These are phyloP conservation scores for Alectura lathami DNA, from an alignment of 2,113 vertebrate species.

Conservation along the genomic window DNA sequence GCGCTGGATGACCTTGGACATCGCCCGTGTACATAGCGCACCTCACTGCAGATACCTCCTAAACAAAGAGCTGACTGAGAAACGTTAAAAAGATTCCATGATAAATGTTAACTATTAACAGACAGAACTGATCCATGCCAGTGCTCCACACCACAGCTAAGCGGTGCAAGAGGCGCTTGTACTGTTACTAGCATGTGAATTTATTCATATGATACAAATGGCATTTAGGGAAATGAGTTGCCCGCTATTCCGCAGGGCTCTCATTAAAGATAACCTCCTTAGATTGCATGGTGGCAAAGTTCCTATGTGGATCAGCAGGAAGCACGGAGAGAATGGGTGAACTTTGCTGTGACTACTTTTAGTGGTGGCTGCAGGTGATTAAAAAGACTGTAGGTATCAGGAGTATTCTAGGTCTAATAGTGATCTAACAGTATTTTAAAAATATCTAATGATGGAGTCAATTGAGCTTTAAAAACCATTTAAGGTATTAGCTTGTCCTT, in stretches of 20 bases:
- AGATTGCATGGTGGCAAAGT: not conserved
- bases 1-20: not conserved
- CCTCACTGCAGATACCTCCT: not conserved
- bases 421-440: constrained; percentile 21
- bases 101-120: constrained; percentile 26
- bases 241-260: not conserved
- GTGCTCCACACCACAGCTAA: not conserved
- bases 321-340: constrained; percentile 29
- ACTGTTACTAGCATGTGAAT: constrained; percentile 27
- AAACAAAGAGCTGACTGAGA: constrained; percentile 1
- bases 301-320: constrained; percentile 50
- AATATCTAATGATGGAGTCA: not conserved
- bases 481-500: not conserved
- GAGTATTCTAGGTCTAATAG: constrained; percentile 26
- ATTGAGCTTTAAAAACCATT: constrained; percentile 42
- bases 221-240: constrained; percentile 53
- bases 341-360: constrained; percentile 27
- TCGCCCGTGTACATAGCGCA: not conserved
- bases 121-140: not conserved
- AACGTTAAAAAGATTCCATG: not conserved
- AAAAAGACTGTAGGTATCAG: constrained; percentile 17
- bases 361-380: constrained; percentile 42
- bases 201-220: constrained; percentile 42
- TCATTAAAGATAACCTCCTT: constrained; percentile 49
- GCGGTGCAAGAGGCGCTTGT: not conserved